phyloP scores from a whole-genome alignment of 2,113 vertebrate genomes.

The Sclerurus mexicanus region DNA sequence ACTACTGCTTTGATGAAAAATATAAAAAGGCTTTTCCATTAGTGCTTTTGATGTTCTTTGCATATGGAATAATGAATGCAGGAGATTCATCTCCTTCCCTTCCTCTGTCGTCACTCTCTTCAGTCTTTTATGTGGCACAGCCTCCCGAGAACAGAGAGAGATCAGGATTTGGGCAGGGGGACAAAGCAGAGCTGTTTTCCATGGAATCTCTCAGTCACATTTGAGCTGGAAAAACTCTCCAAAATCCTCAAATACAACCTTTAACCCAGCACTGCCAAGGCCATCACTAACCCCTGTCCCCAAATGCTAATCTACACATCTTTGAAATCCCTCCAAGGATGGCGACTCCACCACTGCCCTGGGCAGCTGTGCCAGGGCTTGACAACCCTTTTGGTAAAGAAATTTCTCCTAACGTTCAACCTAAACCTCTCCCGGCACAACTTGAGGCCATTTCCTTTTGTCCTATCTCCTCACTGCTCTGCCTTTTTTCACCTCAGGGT shows the following conservation, averaged over 20 bases:
- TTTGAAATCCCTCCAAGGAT: not conserved
- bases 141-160: not conserved
- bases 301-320: not conserved
- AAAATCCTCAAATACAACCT: not conserved
- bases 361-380: not conserved
- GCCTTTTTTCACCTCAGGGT: not conserved
- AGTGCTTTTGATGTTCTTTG: slow-evolving; percentile 55
- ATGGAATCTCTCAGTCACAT: not conserved
- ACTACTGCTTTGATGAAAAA: slow-evolving; percentile 45
- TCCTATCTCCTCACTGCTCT: not conserved
- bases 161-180: not conserved
- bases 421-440: not conserved
- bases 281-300: not conserved
- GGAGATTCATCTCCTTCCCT: not conserved
- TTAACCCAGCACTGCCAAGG: not conserved
- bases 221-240: not conserved
- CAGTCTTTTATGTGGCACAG: not conserved
- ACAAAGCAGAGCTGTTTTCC: not conserved
- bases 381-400: not conserved
- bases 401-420: not conserved
- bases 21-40: slow-evolving; percentile 31
- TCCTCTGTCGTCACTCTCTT: not conserved
- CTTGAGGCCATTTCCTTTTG: not conserved
- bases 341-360: not conserved
- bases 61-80: not conserved